These are phyloP conservation scores for Luscinia megarhynchos DNA, from an alignment of 2,797 vertebrate genomes.

Conservation along the genomic window DNA sequence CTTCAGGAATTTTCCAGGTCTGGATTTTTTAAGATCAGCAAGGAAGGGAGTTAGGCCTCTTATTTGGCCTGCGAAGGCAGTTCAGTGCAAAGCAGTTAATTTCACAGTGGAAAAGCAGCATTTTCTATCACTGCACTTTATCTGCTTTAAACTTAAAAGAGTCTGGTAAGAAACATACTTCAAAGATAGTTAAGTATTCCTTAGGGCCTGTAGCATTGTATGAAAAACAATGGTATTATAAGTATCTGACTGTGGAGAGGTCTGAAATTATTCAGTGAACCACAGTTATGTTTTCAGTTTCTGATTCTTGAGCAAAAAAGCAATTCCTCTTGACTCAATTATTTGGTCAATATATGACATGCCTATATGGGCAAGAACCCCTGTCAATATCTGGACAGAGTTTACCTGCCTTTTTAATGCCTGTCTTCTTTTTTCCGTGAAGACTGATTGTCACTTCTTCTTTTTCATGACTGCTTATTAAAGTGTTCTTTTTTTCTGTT, in stretches of 20 bases:
- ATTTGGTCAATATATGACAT: background rate
- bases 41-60: background rate
- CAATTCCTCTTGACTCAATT: background rate
- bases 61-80: background rate
- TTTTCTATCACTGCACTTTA: background rate
- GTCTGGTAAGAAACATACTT: background rate
- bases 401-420: background rate
- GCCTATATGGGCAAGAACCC: background rate
- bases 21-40: background rate
- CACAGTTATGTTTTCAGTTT: background rate
- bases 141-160: background rate
- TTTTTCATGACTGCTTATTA: background rate
- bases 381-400: background rate
- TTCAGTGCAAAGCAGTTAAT: background rate
- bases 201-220: background rate
- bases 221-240: background rate
- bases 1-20: background rate
- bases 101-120: background rate
- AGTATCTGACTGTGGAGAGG: background rate
- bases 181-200: background rate
- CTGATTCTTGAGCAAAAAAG: background rate
- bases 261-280: slow-evolving; percentile 6
- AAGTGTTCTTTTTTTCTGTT: background rate
- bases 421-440: background rate
- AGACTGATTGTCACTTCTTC: background rate